These are phyloP conservation scores for Colletes collaris DNA, from an alignment of 2,888 invertebrate species.

Conservation along the genomic window DNA sequence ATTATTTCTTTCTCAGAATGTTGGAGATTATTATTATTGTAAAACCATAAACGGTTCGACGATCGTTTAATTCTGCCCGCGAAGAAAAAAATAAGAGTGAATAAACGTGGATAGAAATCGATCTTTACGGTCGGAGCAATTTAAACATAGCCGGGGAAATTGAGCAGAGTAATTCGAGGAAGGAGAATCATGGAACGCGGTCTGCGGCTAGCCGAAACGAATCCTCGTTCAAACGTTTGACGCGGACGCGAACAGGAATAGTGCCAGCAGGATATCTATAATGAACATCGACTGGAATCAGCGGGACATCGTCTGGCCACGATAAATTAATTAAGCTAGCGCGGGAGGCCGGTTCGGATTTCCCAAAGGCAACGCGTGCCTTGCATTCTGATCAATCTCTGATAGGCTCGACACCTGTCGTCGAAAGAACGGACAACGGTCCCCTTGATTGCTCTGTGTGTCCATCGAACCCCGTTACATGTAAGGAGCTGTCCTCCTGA, in stretches of 20 bases:
- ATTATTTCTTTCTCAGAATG: too few relatives aligned
- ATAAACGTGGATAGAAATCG: too few relatives aligned
- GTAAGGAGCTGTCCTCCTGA: background rate
- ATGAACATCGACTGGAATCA: constrained; percentile 62
- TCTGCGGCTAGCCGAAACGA: background rate
- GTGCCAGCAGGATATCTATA: constrained; percentile 51
- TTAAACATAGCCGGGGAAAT: too few relatives aligned
- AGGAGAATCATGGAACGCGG: background rate
- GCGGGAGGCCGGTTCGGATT: constrained; percentile 28
- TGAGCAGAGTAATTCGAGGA: too few relatives aligned
- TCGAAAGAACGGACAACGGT: background rate
- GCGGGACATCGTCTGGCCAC: constrained; percentile 46
- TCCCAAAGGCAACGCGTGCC: constrained; percentile 48
- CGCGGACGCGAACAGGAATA: constrained; percentile 18
- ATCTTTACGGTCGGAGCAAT: too few relatives aligned
- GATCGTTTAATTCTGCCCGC: too few relatives aligned
- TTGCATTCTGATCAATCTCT: constrained; percentile 48
- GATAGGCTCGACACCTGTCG: constrained; percentile 16
- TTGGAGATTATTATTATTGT: too few relatives aligned
- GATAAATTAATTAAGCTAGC: constrained; percentile 65
- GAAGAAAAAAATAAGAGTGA: too few relatives aligned
- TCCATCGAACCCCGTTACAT: background rate
- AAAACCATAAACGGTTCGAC: too few relatives aligned
- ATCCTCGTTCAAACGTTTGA: background rate
- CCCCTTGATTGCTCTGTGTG: constrained; percentile 17